These are phyloP conservation scores for Aphrophora alni DNA, from an alignment of 2,888 invertebrate genomes.

Conservation along the genomic window DNA sequence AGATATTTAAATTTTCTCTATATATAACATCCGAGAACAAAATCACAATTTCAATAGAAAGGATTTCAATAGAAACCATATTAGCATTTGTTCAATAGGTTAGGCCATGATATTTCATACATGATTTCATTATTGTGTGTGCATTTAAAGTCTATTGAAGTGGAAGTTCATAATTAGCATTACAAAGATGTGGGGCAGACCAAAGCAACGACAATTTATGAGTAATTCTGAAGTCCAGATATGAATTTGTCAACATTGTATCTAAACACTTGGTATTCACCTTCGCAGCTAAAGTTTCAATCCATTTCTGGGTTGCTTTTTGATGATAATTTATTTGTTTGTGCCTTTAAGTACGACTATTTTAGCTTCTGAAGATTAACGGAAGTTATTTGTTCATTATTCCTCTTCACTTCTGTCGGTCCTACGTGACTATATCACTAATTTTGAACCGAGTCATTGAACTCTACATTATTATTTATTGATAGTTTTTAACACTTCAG, in stretches of 20 bases:
- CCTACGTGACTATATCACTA: not conserved
- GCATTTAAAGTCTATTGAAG: slow-evolving; percentile 39
- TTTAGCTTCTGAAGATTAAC: slow-evolving; percentile 6
- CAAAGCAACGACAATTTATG: not conserved
- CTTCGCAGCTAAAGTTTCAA: not conserved
- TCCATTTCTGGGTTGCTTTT: slow-evolving; percentile 31
- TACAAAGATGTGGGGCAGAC: slow-evolving; percentile 19
- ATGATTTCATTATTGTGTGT: slow-evolving; percentile 47
- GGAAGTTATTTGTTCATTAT: not conserved
- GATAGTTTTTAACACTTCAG: no score
- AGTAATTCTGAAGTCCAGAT: slow-evolving; percentile 24
- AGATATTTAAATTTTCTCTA: not conserved
- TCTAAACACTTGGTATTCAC: not conserved
- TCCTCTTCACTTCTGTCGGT: not conserved
- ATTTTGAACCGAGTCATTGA: not conserved
- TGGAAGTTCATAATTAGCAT: slow-evolving; percentile 34
- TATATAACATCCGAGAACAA: slow-evolving; percentile 19
- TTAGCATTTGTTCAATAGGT: slow-evolving; percentile 47
- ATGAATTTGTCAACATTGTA: slow-evolving; percentile 46
- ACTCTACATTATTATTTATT: not conserved
- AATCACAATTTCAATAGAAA: slow-evolving; percentile 13
- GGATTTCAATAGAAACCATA: slow-evolving; percentile 32
- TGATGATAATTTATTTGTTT: slow-evolving; percentile 26
- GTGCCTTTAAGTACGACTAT: not conserved
- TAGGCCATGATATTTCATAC: slow-evolving; percentile 45